Base-by-base conservation (phyloP, 2,797 vertebrate genomes). In the Dromococcyx pavoninus region DNA sequence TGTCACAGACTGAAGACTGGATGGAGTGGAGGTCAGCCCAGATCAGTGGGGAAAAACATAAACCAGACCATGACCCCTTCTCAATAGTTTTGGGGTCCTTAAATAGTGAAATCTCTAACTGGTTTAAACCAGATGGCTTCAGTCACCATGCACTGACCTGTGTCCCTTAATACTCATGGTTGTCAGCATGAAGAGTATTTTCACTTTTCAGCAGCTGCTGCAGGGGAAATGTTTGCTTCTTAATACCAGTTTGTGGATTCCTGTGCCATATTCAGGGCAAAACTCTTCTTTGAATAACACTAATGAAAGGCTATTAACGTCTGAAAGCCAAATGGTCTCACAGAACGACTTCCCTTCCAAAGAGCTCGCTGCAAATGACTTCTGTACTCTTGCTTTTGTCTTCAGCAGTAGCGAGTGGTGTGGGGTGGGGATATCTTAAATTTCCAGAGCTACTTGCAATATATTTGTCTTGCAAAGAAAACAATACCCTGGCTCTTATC, bases 401-500 rank as follows among this genome's bases (percentile, higher is more conserved):
- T 85, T 37, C 23, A 75, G 54, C 48, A 25, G 9, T 17, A 66
- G 67, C 33, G n/a, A 43, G 33, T 13, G 24, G 28, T 73, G 61
- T 30, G 43, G 39, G 33, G 19, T 79, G 62, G 8, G 75, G 17
- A 28, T 86, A 67, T 71, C 67, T 83, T 35, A 62, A 64, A 82
- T 69, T 62, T 60, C 39, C 87, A 88, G 87, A 86, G 37, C 54
- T 35, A n/a, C 44, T 89, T 58, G 39, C 41, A 80, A 25, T 60
- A 57, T 60, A 33, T 64, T 62, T 60, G 82, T 37, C 54, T 58
- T 79, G 77, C 51, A 77, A 66, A 60, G 70, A 57, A 73, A 87
- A 84, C 56, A 81, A 85, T 65, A 33, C 21, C 77, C 60, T 58
- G 58, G 24, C 44, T 86, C 85, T 94, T 95, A 91, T 92, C 88